A percentile compares a stretch with the other conserved stretches of the same genome.
Conservation (phyloP, 2,888 invertebrate genomes). For the Dasypolia templi region DNA sequence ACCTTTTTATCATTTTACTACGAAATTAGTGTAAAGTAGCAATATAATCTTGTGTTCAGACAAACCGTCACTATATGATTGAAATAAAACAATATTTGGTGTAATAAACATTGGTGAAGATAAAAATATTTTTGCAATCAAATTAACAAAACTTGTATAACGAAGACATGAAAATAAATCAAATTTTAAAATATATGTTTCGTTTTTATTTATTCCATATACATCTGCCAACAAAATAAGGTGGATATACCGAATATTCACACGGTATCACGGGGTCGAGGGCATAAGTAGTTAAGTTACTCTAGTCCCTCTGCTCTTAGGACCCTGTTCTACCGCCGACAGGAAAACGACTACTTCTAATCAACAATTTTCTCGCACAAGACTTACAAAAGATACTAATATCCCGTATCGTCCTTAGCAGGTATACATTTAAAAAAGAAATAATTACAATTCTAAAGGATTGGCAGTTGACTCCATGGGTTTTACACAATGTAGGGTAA, state of each 20-base stretch:
- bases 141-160: conserved; percentile 83
- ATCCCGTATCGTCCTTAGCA: too few species aligned
- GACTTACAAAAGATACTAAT: background rate
- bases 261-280: too few species aligned
- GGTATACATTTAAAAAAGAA: too few species aligned
- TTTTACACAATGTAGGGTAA: too few species aligned
- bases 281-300: background rate
- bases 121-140: conserved; percentile 86
- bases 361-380: background rate
- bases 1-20: conserved; percentile 62
- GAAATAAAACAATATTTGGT: conserved; percentile 57
- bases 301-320: background rate
- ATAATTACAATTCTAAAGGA: too few species aligned
- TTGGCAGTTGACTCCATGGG: too few species aligned
- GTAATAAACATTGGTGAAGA: conserved; percentile 68
- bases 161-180: conserved; percentile 82
- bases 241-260: background rate
- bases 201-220: background rate
- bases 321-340: background rate
- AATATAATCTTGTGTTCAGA: conserved; percentile 68
- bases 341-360: background rate
- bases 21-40: conserved; percentile 59
- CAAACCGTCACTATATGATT: conserved; percentile 49
- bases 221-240: background rate
- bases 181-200: conserved; percentile 71